These are phyloP conservation scores for Conops quadrifasciatus DNA, from an alignment of 2,888 invertebrate genomes.

Conservation along the genomic window DNA sequence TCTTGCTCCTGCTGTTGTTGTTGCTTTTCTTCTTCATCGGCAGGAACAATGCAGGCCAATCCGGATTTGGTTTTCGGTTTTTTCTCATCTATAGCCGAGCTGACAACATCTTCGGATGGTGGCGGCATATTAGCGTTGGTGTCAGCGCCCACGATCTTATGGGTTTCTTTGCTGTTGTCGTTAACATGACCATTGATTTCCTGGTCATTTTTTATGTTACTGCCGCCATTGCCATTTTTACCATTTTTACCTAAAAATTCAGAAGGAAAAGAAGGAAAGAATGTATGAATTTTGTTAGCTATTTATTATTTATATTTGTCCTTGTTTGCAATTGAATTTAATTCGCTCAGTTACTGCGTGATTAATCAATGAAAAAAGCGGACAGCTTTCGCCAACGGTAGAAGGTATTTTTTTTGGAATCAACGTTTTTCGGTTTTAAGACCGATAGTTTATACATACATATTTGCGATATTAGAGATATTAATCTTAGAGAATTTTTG, in stretches of 20 bases:
- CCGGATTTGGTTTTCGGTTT: slow-evolving; percentile 36
- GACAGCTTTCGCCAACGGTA: no score
- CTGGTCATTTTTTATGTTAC: slow-evolving; percentile 35
- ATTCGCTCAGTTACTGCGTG: no score
- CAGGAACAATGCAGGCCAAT: slow-evolving; percentile 23
- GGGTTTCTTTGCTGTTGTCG: slow-evolving; percentile 29
- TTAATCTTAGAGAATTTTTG: no score
- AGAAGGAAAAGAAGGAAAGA: background rate
- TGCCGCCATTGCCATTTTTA: slow-evolving; percentile 44
- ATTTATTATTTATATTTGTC: background rate
- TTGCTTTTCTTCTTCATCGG: slow-evolving; percentile 12
- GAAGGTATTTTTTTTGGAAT: no score
- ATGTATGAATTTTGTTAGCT: no score
- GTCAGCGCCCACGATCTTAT: slow-evolving; percentile 40
- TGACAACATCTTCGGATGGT: background rate
- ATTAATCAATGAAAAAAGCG: no score
- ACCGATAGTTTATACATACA: no score
- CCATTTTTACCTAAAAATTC: slow-evolving; percentile 43
- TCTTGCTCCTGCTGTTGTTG: slow-evolving; percentile 27
- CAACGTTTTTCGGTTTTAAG: no score
- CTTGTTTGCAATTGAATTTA: no score
- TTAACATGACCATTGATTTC: slow-evolving; percentile 55
- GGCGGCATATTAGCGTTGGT: slow-evolving; percentile 51
- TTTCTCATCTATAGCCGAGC: background rate
- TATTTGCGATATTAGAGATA: no score